Evolutionary conservation across 2,888 invertebrate species (phyloP).

Genomic region (Drosophila monieri): DNA sequence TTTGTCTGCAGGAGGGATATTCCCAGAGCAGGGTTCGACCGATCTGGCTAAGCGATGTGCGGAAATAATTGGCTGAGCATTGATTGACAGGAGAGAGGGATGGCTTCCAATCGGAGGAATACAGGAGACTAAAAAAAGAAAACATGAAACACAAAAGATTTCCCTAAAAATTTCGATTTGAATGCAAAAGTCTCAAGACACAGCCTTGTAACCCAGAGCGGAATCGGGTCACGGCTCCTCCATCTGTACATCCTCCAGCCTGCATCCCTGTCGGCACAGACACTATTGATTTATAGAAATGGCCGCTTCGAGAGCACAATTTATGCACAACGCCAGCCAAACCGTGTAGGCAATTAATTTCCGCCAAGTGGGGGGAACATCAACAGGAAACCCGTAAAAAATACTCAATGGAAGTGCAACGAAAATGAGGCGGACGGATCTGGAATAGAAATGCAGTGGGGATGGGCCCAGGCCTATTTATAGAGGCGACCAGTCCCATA

Average conservation of each 20-base stretch:
- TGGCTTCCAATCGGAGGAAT: not conserved
- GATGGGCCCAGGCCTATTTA: constrained; percentile 2
- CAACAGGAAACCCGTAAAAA: constrained; percentile 18
- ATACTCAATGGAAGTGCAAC: constrained; percentile 54
- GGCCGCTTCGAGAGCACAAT: constrained; percentile 60
- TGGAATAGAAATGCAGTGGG: constrained; percentile 1
- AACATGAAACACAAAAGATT: not conserved
- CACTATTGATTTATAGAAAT: constrained; percentile 69
- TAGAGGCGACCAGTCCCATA: not conserved
- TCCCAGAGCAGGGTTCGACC: not conserved
- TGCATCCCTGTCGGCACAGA: constrained; percentile 57
- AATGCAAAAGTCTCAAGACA: not conserved
- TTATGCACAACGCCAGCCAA: constrained; percentile 56
- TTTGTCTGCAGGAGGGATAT: constrained; percentile 1
- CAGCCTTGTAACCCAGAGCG: constrained; percentile 5
- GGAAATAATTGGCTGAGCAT: constrained; percentile 24
- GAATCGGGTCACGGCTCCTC: constrained; percentile 59
- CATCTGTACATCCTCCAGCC: constrained; percentile 8
- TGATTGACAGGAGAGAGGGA: constrained; percentile 16
- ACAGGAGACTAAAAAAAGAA: not conserved
- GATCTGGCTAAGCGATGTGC: constrained; percentile 17
- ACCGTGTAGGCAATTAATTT: constrained; percentile 67
- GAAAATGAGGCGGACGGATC: constrained; percentile 48
- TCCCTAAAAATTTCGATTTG: not conserved
- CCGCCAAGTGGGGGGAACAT: constrained; percentile 36